These are phyloP conservation scores for Aporrectodea caliginosa DNA, from an alignment of 1,140 invertebrate genomes.

Conservation along the genomic window DNA sequence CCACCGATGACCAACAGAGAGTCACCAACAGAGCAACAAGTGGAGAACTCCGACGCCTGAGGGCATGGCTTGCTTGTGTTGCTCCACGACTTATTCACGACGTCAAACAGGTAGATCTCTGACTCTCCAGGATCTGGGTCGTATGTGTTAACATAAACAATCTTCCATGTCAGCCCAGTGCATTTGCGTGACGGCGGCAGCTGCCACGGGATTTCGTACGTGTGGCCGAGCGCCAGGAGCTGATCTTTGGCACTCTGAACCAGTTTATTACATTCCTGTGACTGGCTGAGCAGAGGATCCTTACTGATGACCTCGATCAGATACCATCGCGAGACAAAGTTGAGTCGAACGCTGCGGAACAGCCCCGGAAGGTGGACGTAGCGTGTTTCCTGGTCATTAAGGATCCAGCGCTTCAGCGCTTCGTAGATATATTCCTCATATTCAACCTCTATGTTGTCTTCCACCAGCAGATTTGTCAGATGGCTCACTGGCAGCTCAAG, in stretches of 20 bases:
- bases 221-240: conserved; percentile 33
- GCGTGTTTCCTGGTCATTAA: conserved; percentile 14
- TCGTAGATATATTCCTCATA: conserved; percentile 34
- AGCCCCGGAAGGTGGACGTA: conserved; percentile 16
- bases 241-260: conserved; percentile 33
- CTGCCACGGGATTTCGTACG: conserved; percentile 33
- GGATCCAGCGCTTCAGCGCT: conserved; percentile 28
- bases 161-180: conserved; percentile 32
- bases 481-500: conserved; percentile 26
- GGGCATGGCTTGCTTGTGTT: conserved; percentile 27
- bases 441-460: conserved; percentile 33
- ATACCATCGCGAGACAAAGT: conserved; percentile 32
- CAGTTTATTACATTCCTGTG: neutral
- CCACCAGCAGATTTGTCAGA: conserved; percentile 19
- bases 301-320: conserved; percentile 32
- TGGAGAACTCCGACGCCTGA: conserved; percentile 29
- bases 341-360: conserved; percentile 28
- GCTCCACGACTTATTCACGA: conserved; percentile 34
- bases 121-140: conserved; percentile 25
- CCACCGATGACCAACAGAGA: conserved; percentile 29
- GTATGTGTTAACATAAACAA: conserved; percentile 32
- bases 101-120: conserved; percentile 30
- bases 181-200: conserved; percentile 29
- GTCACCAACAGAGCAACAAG: conserved; percentile 29
- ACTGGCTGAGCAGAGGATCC: neutral